Base-by-base conservation (phyloP, 2,888 invertebrate genomes). In the Cataglyphis rosenhaueri region DNA sequence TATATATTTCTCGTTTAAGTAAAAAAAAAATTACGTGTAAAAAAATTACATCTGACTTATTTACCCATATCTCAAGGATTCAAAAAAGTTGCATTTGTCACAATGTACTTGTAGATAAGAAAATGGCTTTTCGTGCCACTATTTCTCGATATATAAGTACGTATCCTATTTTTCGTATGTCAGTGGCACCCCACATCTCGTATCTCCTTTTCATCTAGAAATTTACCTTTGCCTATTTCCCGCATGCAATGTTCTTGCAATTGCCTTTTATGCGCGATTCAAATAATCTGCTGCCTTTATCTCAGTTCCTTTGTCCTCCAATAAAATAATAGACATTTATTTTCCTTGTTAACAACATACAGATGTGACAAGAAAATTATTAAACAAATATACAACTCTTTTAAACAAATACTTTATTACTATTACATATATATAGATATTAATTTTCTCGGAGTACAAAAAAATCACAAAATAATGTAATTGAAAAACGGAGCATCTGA, bases 241-340 rank as follows among this genome's bases (percentile, higher is more conserved):
- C 15, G 48, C 59, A 79, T 18, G 12, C 57, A 21, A 79, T 59
- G 44, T 25, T 44, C 78, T 71, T 71, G 59, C 70, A 70, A 79
- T 79, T 78, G 59, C 71, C 44, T 78, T 79, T 79, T 79, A 70
- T 71, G 35, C 18, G 59, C 71, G n/a, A 71, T 59, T 71, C 44
- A 79, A 44, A 70, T 35, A 79, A 79, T 70, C 71, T 79, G 44
- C 35, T n/a, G 29, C 57, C 25, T 71, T 71, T 70, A 79, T 79
- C 44, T 79, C 10, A 25, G 59, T 59, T 57, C 35, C 25, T 79
- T 59, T 71, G 44, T 79, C 29, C 12, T 79, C 44, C 48, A 44
- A 70, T 44, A 32, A 70, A 78, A 70, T 78, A 78, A 78, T 78
- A 66, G 71, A 70, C 25, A 78, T 71, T 44, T 79, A 79, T 79